A percentile compares a stretch with the other conserved stretches of the same genome.
Conservation (phyloP, 2,113 vertebrate genomes). For the Pampusana beccarii region DNA sequence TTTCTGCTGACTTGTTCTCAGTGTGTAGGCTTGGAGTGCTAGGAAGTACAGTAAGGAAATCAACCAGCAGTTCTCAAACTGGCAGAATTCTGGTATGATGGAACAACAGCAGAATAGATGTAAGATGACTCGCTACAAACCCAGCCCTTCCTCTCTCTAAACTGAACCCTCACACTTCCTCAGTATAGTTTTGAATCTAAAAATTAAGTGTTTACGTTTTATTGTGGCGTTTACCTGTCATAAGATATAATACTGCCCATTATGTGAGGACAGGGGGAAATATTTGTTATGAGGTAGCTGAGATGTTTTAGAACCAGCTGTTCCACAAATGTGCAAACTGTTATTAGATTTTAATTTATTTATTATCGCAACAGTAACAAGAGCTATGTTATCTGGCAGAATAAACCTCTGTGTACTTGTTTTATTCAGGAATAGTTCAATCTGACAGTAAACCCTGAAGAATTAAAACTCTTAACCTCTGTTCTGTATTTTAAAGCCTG, state of each 20-base stretch:
- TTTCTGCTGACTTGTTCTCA: neutral
- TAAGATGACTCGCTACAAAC: neutral
- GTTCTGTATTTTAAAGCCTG: neutral
- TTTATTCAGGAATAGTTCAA: neutral
- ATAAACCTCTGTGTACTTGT: neutral
- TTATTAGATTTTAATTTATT: neutral
- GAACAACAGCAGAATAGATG: neutral
- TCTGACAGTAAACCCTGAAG: neutral
- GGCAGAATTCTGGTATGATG: neutral
- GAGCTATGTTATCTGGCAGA: neutral
- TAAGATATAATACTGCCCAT: rapidly evolving
- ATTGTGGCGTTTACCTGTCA: neutral
- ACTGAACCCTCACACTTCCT: neutral
- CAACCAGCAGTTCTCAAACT: neutral
- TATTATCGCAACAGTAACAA: neutral
- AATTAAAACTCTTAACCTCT: neutral
- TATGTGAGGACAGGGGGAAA: neutral
- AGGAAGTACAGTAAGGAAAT: neutral
- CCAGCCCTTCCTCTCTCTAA: neutral
- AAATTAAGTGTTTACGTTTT: neutral
- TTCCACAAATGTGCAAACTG: neutral
- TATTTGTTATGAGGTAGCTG: neutral
- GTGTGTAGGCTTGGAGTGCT: neutral
- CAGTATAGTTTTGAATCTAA: neutral
- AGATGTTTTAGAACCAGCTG: neutral